phyloP scores from a whole-genome alignment of 2,113 vertebrate species.

The Perca fluviatilis region DNA sequence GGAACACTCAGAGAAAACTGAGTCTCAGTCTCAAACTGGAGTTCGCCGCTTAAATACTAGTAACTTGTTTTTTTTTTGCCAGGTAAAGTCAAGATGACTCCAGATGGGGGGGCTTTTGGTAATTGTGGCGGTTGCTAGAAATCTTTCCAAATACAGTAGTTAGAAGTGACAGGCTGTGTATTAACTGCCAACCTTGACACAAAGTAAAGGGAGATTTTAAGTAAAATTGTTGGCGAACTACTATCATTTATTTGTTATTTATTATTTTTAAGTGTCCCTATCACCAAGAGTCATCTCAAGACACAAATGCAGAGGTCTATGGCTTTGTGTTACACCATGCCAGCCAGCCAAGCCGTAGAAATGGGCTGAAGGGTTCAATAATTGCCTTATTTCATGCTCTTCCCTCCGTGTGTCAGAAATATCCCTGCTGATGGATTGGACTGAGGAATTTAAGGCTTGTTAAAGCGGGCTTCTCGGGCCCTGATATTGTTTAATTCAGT shows the following conservation, averaged over 20 bases:
- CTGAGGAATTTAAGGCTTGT: conserved; percentile 84
- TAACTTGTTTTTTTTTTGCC: conserved; percentile 9
- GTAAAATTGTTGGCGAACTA: conserved; percentile 10
- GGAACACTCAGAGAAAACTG: conserved; percentile 19
- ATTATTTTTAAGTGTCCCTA: conserved; percentile 48
- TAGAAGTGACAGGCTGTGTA: conserved; percentile 13
- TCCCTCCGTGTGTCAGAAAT: conserved; percentile 84
- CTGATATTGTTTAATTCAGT: conserved; percentile 87
- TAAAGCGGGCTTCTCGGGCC: conserved; percentile 82
- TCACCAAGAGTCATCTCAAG: conserved; percentile 60
- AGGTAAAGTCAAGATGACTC: conserved; percentile 43
- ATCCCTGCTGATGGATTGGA: conserved; percentile 84
- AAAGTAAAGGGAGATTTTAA: background rate
- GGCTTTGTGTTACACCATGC: conserved; percentile 38
- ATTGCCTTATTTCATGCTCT: conserved; percentile 90
- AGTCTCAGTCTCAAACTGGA: conserved; percentile 24
- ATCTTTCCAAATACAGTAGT: background rate
- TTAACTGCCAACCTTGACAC: conserved; percentile 11
- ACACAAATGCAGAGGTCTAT: conserved; percentile 28
- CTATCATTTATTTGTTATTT: conserved; percentile 38
- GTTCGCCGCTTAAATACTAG: background rate
- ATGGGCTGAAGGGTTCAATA: conserved; percentile 86
- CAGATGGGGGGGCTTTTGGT: background rate
- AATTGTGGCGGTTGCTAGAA: background rate
- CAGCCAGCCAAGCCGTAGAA: conserved; percentile 74